Conservation (phyloP, 2,797 vertebrate genomes). For the Amazona finschi region DNA sequence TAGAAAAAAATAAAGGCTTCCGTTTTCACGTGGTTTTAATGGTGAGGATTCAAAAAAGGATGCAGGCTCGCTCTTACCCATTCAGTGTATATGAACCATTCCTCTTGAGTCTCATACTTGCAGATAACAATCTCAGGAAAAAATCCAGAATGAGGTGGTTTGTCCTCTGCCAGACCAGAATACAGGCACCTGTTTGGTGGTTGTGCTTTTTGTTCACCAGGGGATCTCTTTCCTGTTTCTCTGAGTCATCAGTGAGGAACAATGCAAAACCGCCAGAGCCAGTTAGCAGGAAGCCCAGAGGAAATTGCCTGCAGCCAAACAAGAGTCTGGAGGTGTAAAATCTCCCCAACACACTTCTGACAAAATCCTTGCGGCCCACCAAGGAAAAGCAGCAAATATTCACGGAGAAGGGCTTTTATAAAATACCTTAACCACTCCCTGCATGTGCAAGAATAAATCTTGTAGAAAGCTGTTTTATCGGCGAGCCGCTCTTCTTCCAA, state of each 20-base stretch:
- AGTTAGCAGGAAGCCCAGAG: constrained; percentile 57
- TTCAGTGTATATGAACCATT: constrained; percentile 87
- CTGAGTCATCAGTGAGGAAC: constrained; percentile 62
- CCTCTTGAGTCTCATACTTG: constrained; percentile 84
- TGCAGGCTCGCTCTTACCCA: constrained; percentile 75
- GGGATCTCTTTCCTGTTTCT: constrained; percentile 65
- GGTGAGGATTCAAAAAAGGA: background rate
- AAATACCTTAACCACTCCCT: background rate
- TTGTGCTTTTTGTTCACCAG: constrained; percentile 6
- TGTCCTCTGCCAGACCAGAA: constrained; percentile 59
- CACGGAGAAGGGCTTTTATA: background rate
- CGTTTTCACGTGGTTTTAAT: background rate
- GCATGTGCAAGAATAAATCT: background rate
- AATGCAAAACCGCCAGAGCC: constrained; percentile 31
- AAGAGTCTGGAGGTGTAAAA: constrained; percentile 43
- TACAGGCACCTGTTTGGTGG: constrained; percentile 61
- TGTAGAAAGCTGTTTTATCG: background rate
- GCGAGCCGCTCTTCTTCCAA: background rate
- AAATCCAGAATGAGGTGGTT: constrained; percentile 80
- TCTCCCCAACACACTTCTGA: background rate
- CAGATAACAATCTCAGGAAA: constrained; percentile 80
- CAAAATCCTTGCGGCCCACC: background rate
- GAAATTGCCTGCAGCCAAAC: constrained; percentile 60
- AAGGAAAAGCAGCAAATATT: background rate
- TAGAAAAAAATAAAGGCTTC: background rate